These are phyloP conservation scores for Torymus texanus DNA, from an alignment of 2,888 invertebrate genomes.

Conservation along the genomic window DNA sequence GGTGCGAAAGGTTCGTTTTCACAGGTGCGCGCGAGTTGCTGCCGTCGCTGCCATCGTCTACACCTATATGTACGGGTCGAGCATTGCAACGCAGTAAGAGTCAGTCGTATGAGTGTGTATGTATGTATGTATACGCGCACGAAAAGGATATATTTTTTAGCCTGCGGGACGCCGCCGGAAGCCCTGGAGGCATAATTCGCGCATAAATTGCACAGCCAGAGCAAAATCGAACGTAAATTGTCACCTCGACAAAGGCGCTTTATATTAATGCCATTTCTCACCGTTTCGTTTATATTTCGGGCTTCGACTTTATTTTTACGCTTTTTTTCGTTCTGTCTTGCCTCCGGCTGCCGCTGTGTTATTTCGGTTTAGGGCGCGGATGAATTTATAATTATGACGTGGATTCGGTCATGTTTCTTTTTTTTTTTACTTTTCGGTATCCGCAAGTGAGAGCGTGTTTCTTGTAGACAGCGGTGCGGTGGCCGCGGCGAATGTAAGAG, in stretches of 20 bases:
- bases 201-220: slow-evolving; percentile 49
- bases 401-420: background rate
- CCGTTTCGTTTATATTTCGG: slow-evolving; percentile 33
- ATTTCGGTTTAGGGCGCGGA: slow-evolving; percentile 19
- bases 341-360: background rate
- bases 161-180: slow-evolving; percentile 39
- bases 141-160: slow-evolving; percentile 12
- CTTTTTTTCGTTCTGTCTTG: slow-evolving; percentile 37
- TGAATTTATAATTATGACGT: slow-evolving; percentile 34
- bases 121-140: background rate
- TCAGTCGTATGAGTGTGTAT: background rate
- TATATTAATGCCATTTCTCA: slow-evolving; percentile 54
- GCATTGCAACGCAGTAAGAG: no score
- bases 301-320: slow-evolving; percentile 36
- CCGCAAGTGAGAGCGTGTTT: no score
- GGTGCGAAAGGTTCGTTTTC: slow-evolving; percentile 53
- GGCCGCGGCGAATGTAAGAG: no score
- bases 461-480: no score
- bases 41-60: background rate
- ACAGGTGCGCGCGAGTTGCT: slow-evolving; percentile 45
- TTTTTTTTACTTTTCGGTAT: background rate
- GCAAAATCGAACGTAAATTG: slow-evolving; percentile 51
- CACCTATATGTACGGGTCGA: background rate
- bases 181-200: slow-evolving; percentile 50
- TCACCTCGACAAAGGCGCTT: slow-evolving; percentile 53